These are phyloP conservation scores for Spilosoma lubricipeda DNA, from an alignment of 2,888 invertebrate genomes.

Conservation along the genomic window DNA sequence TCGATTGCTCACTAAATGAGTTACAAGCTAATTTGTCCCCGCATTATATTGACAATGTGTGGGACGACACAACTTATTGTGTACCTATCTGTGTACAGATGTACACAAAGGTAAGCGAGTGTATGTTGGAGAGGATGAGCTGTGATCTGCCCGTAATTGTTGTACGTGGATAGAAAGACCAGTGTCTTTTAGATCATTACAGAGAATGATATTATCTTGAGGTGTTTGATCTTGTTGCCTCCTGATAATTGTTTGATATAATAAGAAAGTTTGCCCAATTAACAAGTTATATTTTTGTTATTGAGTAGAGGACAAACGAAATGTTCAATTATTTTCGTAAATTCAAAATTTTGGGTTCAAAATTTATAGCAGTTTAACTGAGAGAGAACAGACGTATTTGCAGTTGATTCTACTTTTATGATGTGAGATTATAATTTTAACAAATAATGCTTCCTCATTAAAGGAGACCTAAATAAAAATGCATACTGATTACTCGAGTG, in stretches of 20 bases:
- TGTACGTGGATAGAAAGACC: constrained; percentile 15
- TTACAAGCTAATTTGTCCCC: constrained; percentile 43
- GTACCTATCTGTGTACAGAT: not conserved
- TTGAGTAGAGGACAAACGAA: no score
- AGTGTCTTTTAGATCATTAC: not conserved
- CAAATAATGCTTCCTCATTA: no score
- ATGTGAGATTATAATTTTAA: not conserved
- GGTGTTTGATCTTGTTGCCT: not conserved
- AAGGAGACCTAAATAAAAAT: no score
- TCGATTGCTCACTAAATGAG: constrained; percentile 47
- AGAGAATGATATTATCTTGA: constrained; percentile 6
- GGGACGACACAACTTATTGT: constrained; percentile 33
- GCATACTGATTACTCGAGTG: no score
- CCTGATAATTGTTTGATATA: not conserved
- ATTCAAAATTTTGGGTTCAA: not conserved
- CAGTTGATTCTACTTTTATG: not conserved
- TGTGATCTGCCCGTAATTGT: constrained; percentile 8
- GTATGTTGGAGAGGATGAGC: constrained; percentile 3
- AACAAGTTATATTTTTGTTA: no score
- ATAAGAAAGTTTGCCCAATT: not conserved
- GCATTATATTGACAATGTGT: constrained; percentile 34
- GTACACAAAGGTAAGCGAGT: constrained; percentile 1
- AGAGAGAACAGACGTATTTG: not conserved
- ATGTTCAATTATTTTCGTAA: not conserved
- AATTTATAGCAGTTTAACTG: not conserved